Evolutionary conservation across 2,113 vertebrate species (phyloP).

Genomic region (Sardina pilchardus): DNA sequence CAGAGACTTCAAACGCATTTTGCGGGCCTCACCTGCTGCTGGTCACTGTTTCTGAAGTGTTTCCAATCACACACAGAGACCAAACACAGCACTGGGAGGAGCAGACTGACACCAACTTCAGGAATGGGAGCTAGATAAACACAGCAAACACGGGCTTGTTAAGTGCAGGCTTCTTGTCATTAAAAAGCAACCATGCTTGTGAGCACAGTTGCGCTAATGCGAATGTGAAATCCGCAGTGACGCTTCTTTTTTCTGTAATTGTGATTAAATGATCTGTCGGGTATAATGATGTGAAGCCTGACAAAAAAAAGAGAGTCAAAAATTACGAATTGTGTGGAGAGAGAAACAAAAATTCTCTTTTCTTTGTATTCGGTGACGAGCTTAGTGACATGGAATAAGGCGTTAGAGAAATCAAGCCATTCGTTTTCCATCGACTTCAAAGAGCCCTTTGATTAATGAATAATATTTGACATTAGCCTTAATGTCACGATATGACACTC

Average conservation of each 20-base stretch:
- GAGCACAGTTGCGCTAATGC: slow-evolving; percentile 5
- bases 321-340: slow-evolving; percentile 1
- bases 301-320: background rate
- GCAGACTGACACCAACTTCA: slow-evolving; percentile 44
- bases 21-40: slow-evolving; percentile 79
- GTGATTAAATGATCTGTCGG: slow-evolving; percentile 13
- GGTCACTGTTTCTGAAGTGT: slow-evolving; percentile 82
- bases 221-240: slow-evolving; percentile 8
- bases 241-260: slow-evolving; percentile 11
- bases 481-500: slow-evolving; percentile 68
- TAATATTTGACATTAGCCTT: slow-evolving; percentile 68
- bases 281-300: slow-evolving; percentile 5
- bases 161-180: slow-evolving; percentile 27
- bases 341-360: background rate
- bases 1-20: slow-evolving; percentile 78
- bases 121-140: slow-evolving; percentile 40
- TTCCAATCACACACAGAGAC: slow-evolving; percentile 72
- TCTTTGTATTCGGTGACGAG: background rate
- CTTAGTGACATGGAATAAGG: slow-evolving; percentile 14
- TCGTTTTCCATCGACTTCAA: slow-evolving; percentile 62
- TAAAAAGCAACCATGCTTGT: slow-evolving; percentile 11
- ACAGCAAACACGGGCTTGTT: slow-evolving; percentile 35
- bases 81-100: slow-evolving; percentile 62
- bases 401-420: slow-evolving; percentile 33
- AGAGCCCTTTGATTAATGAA: slow-evolving; percentile 66